These are phyloP conservation scores for Nebria salina DNA, from an alignment of 2,888 invertebrate species.

Conservation along the genomic window DNA sequence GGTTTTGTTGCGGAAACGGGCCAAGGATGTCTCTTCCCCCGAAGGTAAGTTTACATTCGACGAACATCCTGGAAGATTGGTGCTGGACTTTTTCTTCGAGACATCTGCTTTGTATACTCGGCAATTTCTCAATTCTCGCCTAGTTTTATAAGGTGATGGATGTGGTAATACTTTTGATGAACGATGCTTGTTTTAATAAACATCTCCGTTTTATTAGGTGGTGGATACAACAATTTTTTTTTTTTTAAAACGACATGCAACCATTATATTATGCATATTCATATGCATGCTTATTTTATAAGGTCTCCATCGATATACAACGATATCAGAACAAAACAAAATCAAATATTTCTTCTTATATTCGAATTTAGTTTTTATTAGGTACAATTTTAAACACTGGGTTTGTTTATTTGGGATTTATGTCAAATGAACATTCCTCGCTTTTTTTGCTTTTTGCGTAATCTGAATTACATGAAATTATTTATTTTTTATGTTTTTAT, in stretches of 20 bases:
- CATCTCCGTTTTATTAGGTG: not conserved
- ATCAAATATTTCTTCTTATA: not conserved
- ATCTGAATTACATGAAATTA: not conserved
- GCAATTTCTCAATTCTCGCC: not conserved
- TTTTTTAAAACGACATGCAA: not conserved
- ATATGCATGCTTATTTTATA: not conserved
- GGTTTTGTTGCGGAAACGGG: slow-evolving; percentile 61
- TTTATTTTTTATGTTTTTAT: not conserved
- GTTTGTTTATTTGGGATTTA: not conserved
- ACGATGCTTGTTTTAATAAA: not conserved
- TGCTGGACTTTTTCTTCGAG: not conserved
- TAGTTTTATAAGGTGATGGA: not conserved
- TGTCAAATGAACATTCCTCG: not conserved
- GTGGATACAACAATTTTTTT: not conserved
- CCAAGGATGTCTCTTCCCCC: slow-evolving; percentile 56
- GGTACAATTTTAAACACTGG: not conserved
- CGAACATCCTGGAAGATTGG: not conserved
- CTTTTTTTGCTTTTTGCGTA: not conserved
- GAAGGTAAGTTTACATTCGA: slow-evolving; percentile 57
- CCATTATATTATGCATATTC: not conserved
- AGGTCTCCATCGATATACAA: not conserved
- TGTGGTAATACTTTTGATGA: not conserved
- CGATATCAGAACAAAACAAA: not conserved
- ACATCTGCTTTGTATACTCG: not conserved
- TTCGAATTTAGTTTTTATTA: not conserved